Conservation (phyloP, 2,888 invertebrate species). For the Noctua pronuba region DNA sequence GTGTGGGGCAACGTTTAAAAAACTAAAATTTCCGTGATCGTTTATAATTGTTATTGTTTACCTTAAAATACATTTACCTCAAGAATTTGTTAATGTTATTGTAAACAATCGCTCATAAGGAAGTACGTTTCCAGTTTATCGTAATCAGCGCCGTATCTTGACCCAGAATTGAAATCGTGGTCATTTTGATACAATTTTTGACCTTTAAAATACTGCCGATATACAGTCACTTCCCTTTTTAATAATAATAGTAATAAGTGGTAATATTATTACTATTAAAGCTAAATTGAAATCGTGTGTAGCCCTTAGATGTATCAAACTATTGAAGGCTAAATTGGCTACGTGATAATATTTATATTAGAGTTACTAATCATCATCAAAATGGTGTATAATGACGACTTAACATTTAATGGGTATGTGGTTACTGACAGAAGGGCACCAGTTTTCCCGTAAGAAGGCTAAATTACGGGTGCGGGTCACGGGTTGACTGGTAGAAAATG, state of each 20-base stretch:
- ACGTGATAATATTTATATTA: constrained; percentile 33
- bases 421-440: no score
- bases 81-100: constrained; percentile 36
- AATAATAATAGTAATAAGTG: constrained; percentile 34
- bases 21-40: no score
- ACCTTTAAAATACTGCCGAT: constrained; percentile 56
- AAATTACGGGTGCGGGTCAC: no score
- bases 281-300: constrained; percentile 58
- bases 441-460: not conserved
- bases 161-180: constrained; percentile 62
- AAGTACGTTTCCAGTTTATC: constrained; percentile 44
- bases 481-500: no score
- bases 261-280: constrained; percentile 41
- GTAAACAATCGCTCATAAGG: constrained; percentile 50
- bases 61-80: not conserved
- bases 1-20: no score
- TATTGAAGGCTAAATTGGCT: constrained; percentile 35
- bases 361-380: not conserved
- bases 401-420: not conserved
- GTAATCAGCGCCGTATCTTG: constrained; percentile 59
- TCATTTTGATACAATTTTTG: constrained; percentile 57
- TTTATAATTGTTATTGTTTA: no score
- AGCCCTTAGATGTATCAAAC: constrained; percentile 51
- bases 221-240: constrained; percentile 63
- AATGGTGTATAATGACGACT: not conserved